Evolutionary conservation across 2,797 vertebrate genomes (phyloP).

Genomic region (Aeoliscus strigatus): DNA sequence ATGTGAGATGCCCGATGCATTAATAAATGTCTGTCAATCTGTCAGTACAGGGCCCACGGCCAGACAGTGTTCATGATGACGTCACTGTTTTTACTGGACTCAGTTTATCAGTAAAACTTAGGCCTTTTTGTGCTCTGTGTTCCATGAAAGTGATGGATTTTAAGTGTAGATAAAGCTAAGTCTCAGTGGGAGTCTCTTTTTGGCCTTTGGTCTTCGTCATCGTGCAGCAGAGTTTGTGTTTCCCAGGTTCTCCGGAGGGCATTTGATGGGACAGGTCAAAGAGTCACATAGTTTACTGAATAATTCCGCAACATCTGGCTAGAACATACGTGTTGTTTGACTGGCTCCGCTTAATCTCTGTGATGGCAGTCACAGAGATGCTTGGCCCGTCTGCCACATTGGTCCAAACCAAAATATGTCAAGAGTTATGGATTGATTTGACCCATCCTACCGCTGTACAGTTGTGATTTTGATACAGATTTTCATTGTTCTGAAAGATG

Average conservation of each 20-base stretch:
- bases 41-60: slow-evolving; percentile 29
- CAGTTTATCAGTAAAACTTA: slow-evolving; percentile 47
- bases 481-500: not conserved
- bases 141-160: slow-evolving; percentile 55
- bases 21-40: slow-evolving; percentile 42
- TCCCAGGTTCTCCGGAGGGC: slow-evolving; percentile 35
- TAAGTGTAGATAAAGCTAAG: slow-evolving; percentile 30
- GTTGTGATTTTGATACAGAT: too few relatives aligned
- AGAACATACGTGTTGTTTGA: slow-evolving; percentile 20
- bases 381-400: not conserved
- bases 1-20: slow-evolving; percentile 23
- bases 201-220: slow-evolving; percentile 42
- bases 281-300: slow-evolving; percentile 23
- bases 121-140: slow-evolving; percentile 39
- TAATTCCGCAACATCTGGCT: slow-evolving; percentile 34
- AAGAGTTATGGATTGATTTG: not conserved
- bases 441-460: too few relatives aligned
- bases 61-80: slow-evolving; percentile 45
- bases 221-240: slow-evolving; percentile 22
- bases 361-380: too few relatives aligned
- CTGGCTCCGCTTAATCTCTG: not conserved
- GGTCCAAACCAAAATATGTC: not conserved
- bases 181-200: slow-evolving; percentile 47
- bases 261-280: slow-evolving; percentile 10
- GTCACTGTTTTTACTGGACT: slow-evolving; percentile 65